Evolutionary conservation across 2,888 invertebrate species (phyloP).

Genomic region (Tethea ocularis): DNA sequence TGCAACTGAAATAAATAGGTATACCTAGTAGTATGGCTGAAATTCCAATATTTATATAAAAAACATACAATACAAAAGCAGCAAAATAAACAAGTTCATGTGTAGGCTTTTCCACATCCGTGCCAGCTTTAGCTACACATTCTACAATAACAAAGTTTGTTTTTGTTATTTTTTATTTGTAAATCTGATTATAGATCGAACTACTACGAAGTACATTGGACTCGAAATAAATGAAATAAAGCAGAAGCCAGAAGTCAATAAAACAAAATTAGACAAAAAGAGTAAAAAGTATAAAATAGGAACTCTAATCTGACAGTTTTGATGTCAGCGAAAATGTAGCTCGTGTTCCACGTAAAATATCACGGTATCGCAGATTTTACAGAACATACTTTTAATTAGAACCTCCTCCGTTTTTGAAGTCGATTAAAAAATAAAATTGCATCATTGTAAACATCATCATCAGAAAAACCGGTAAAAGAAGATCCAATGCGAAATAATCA

Average conservation of each 20-base stretch:
- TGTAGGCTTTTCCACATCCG: neutral
- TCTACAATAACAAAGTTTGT: neutral
- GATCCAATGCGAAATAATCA: neutral
- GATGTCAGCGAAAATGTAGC: too few relatives aligned
- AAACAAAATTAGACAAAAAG: neutral
- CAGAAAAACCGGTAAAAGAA: neutral
- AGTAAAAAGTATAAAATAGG: too few relatives aligned
- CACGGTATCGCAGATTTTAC: too few relatives aligned
- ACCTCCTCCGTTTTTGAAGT: too few relatives aligned
- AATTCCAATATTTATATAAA: neutral
- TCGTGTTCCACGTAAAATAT: too few relatives aligned
- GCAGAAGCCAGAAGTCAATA: too few relatives aligned
- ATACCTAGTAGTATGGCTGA: neutral
- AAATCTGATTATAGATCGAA: neutral
- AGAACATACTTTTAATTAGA: too few relatives aligned
- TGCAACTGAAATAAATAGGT: conserved; percentile 12
- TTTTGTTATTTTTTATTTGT: neutral
- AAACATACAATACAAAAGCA: neutral
- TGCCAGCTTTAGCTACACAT: neutral
- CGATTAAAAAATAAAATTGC: too few relatives aligned
- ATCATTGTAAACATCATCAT: too few relatives aligned
- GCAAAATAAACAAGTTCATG: neutral
- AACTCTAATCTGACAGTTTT: too few relatives aligned
- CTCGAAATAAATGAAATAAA: neutral
- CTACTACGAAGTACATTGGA: neutral